Conservation (phyloP, 2,888 invertebrate species). For the Netelia inedita region DNA sequence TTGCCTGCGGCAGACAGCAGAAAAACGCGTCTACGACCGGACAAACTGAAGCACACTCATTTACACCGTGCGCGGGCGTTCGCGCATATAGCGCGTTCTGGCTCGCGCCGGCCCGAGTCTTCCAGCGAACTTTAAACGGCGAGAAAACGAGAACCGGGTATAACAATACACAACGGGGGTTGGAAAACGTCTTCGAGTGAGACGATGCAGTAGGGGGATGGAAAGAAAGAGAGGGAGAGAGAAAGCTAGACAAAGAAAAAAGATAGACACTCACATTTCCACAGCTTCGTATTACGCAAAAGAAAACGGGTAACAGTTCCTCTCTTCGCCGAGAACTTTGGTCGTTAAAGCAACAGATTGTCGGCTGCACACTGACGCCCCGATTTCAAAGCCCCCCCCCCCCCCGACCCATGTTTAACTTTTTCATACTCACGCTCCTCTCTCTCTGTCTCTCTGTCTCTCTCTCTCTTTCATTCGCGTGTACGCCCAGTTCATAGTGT, state of each 20-base stretch:
- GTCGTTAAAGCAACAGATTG: constrained; percentile 72
- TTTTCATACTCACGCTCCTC: constrained; percentile 45
- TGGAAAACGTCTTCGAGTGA: constrained; percentile 57
- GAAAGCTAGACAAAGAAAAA: constrained; percentile 35
- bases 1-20: constrained; percentile 71
- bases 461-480: neutral
- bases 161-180: constrained; percentile 63
- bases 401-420: constrained; percentile 39
- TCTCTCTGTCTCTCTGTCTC: neutral
- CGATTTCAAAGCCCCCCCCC: constrained; percentile 56
- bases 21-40: constrained; percentile 73
- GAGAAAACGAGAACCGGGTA: constrained; percentile 58
- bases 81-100: constrained; percentile 18
- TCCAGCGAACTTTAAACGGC: constrained; percentile 70
- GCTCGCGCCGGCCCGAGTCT: constrained; percentile 35
- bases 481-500: constrained; percentile 13
- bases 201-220: constrained; percentile 1
- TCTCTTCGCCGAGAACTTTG: constrained; percentile 61
- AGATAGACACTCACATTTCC: constrained; percentile 64
- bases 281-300: constrained; percentile 67
- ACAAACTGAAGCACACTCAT: constrained; percentile 73
- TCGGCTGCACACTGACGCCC: constrained; percentile 57
- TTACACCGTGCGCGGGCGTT: constrained; percentile 69
- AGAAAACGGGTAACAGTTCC: constrained; percentile 67
- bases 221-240: constrained; percentile 16